Conservation (phyloP, 2,888 invertebrate genomes). For the Lissocephala sabroskyi region DNA sequence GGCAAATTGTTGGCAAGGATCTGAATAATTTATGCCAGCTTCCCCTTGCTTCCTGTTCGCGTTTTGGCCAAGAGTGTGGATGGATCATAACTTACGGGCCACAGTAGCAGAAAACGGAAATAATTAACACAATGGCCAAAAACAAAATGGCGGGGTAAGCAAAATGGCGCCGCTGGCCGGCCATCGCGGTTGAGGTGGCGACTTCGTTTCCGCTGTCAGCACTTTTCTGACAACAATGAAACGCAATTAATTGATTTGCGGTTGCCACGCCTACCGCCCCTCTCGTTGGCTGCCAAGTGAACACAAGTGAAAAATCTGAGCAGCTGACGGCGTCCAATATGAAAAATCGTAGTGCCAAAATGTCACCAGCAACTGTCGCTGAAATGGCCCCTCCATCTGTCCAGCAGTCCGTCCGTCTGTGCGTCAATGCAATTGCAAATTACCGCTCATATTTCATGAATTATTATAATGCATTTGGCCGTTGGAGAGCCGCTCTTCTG, state of each 20-base stretch:
- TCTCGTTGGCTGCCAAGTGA: too few species aligned
- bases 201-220: conserved; percentile 26
- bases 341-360: not conserved
- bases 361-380: conserved; percentile 39
- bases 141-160: conserved; percentile 41
- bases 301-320: too few species aligned
- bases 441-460: conserved; percentile 40
- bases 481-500: too few species aligned
- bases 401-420: too few species aligned
- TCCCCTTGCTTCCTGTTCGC: not conserved
- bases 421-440: conserved; percentile 46
- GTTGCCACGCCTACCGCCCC: not conserved
- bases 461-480: conserved; percentile 25
- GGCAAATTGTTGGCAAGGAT: conserved; percentile 37
- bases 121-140: conserved; percentile 49
- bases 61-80: conserved; percentile 7
- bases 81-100: conserved; percentile 49
- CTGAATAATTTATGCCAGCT: conserved; percentile 43
- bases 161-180: not conserved
- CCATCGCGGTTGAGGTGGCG: not conserved
- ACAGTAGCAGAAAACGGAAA: conserved; percentile 30
- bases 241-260: conserved; percentile 53
- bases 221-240: conserved; percentile 12
- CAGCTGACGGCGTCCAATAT: too few species aligned
- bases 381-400: too few species aligned